Evolutionary conservation across 2,797 vertebrate species (phyloP).

Genomic region (Alcedo quadribrachys): DNA sequence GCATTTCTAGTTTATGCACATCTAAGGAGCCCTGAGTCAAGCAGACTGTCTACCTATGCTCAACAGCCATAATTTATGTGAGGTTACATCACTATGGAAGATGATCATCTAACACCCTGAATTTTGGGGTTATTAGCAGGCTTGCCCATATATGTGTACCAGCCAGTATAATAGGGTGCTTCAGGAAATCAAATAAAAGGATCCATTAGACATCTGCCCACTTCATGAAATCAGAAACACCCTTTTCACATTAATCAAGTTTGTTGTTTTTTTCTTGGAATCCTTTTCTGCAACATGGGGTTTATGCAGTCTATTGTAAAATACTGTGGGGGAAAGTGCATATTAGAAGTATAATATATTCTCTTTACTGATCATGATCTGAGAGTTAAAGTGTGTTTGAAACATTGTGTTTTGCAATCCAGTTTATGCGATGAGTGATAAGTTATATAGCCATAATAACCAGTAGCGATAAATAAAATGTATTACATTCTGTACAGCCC

Average conservation of each 20-base stretch:
- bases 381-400: slow-evolving; percentile 45
- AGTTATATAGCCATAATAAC: slow-evolving; percentile 37
- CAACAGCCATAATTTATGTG: neutral
- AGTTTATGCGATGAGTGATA: slow-evolving; percentile 53
- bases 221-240: neutral
- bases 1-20: neutral
- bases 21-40: neutral
- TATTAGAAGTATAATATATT: slow-evolving; percentile 29
- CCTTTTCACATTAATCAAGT: neutral
- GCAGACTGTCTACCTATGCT: neutral
- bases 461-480: slow-evolving; percentile 49
- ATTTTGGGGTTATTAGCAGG: neutral
- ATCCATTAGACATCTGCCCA: neutral
- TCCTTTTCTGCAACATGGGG: neutral
- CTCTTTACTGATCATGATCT: slow-evolving; percentile 47
- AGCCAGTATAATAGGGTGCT: neutral
- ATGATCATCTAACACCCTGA: neutral
- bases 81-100: neutral
- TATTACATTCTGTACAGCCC: slow-evolving; percentile 25
- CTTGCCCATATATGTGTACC: neutral
- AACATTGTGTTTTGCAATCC: slow-evolving; percentile 56
- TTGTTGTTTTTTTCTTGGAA: neutral
- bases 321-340: neutral
- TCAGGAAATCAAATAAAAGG: neutral
- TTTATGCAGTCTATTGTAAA: slow-evolving; percentile 8